Evolutionary conservation across 1,140 invertebrate species (phyloP).

Genomic region (Procambarus virginalis): DNA sequence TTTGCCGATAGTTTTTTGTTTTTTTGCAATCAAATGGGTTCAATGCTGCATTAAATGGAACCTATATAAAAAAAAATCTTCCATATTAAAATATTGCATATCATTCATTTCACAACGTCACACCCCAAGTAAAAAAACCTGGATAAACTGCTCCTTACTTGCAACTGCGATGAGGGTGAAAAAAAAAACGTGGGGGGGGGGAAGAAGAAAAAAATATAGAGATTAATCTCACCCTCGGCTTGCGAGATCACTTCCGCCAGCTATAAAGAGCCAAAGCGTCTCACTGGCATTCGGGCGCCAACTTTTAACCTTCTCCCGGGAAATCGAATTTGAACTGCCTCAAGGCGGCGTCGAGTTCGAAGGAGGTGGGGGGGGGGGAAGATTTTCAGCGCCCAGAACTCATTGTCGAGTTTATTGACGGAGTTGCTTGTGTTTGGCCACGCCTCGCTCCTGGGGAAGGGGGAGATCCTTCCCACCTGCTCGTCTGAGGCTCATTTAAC

Average conservation of each 20-base stretch:
- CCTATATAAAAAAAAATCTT: too few species aligned
- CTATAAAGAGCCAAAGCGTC: background rate
- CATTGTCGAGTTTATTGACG: background rate
- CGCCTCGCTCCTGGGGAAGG: background rate
- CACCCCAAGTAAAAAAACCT: too few species aligned
- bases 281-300: background rate
- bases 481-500: background rate
- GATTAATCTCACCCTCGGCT: background rate
- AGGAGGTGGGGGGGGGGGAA: background rate
- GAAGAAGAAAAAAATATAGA: background rate
- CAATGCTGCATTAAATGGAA: too few species aligned
- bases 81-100: too few species aligned
- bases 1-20: too few species aligned
- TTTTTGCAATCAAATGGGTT: too few species aligned
- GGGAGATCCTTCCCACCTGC: too few species aligned
- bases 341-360: background rate
- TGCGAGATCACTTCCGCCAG: background rate
- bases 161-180: too few species aligned
- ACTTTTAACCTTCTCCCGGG: slow-evolving; percentile 2
- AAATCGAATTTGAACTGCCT: slow-evolving; percentile 10
- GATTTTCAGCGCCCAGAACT: background rate
- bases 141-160: too few species aligned
- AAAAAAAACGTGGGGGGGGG: too few species aligned
- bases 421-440: background rate
- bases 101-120: too few species aligned